Base-by-base conservation (phyloP, 2,888 invertebrate species). In the Resseliella maxima region DNA sequence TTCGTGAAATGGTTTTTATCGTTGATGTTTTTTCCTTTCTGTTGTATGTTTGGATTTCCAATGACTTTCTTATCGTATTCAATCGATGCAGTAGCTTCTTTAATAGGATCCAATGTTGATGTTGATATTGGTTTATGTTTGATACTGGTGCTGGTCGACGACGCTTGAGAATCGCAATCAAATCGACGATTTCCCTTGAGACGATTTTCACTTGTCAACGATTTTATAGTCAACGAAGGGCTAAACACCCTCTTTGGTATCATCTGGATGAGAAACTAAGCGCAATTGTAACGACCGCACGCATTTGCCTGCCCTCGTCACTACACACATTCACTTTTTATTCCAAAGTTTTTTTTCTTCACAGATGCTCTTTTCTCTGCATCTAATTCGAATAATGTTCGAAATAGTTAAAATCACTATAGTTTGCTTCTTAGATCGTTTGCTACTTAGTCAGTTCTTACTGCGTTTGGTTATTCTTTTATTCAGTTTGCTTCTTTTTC, bases 151-250 rank as follows among this genome's bases (percentile, higher is more conserved):
- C 46, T 50, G 46, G 46, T 18, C 46, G 46, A 50, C 72, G 72
- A 72, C 31, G 72, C 72, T 72, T 72, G 94, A 36, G 94, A 94
- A 90, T 95, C 95, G 95, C 95, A 95, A 89, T 95, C 95, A 88
- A 94, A 89, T 88, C 90, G 90, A 88, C 64, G 72, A 85, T 27
- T 41, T 86, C 64, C 45, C 72, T 86, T 85, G 50, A 45, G 64
- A 50, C 31, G 31, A 54, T 50, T 54, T 45, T 85, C 86, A 54
- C 35, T 50, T 85, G 85, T 46, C 24, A 85, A 64, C 64, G 86
- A 24, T 86, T 85, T 81, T 64, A 46, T 50, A 72, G 72, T 72
- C 72, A 72, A 72, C 38, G 86, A 83, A 87, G 86, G 86, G 86
- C 50, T 86, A 36, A 81, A 54, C 36, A 87, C 86, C 86, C 86